Conservation (phyloP, 2,113 vertebrate species). For the Xiphophorus couchianus region DNA sequence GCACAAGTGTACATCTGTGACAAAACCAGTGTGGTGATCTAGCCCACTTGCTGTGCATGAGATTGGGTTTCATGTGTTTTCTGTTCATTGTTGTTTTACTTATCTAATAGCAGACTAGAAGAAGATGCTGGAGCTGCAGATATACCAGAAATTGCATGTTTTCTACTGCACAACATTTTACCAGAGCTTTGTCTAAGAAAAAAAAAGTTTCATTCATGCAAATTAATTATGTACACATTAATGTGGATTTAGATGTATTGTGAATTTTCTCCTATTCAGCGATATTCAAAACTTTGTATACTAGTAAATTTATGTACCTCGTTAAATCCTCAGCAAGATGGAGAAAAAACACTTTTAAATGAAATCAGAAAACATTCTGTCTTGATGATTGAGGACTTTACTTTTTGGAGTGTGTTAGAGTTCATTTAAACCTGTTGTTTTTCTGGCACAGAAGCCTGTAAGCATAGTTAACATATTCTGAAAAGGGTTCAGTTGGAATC, state of each 20-base stretch:
- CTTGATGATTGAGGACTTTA: too few species aligned
- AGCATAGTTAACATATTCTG: too few species aligned
- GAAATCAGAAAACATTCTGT: too few species aligned
- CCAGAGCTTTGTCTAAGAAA: background rate
- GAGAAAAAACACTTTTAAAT: too few species aligned
- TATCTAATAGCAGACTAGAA: constrained; percentile 10
- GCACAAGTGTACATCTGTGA: constrained; percentile 16
- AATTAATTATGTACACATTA: too few species aligned
- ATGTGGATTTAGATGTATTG: background rate
- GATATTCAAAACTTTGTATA: background rate
- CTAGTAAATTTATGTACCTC: too few species aligned
- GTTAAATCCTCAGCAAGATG: too few species aligned
- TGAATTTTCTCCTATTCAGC: background rate
- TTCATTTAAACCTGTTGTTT: too few species aligned
- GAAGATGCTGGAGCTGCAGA: constrained; percentile 8
- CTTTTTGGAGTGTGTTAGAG: too few species aligned
- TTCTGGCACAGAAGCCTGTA: too few species aligned
- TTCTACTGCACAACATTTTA: background rate
- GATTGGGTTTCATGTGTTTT: constrained; percentile 22
- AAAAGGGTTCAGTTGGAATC: background rate
- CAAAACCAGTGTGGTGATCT: constrained; percentile 10
- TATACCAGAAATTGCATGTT: background rate
- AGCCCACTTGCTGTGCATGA: background rate
- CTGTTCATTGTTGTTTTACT: constrained; percentile 52
- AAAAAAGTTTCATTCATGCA: too few species aligned